Evolutionary conservation across 2,797 vertebrate genomes (phyloP), one percentile per base, ranked within the genome.

Genomic region (Sternotherus odoratus): DNA sequence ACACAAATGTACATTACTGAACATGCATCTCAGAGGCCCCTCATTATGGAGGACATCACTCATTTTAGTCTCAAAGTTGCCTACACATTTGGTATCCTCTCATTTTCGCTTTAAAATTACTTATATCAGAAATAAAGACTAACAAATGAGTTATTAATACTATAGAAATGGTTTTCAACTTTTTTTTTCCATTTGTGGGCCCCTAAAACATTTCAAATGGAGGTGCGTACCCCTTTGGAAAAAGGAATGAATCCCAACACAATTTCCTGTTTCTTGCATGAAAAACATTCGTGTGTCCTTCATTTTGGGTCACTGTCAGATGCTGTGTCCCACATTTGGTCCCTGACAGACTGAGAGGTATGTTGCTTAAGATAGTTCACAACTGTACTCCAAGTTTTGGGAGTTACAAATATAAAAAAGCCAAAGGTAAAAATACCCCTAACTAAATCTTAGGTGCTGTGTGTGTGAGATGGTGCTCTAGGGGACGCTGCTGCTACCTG

Each of bases 1-100:
- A 75, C 85, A 88, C 91, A 46, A 91, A 12, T 95, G 92, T 86
- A 12, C 86, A 75, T 77, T 87, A 89, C 36, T 89, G 85, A 88
- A 50, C 93, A 12, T 28, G 66, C 74, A 90, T 91, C 85, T 90
- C 69, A 4, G 1, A 48, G 82, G 78, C 88, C 79, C 12, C 57
- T 72, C 21, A 7, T 36, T 54, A 49, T 49, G 48, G 48, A 57
- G 56, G 66, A 56, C 0, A 17, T 30, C 49, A 4, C 8, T 0
- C 78, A 46, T 51, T n/a, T 12, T 74, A 75, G 13, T 56, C 39
- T 80, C 53, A 19, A 66, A 16, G 53, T 81, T 50, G 51, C 74
- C 81, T 90, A 79, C 2, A 0, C 5, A 78, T 82, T 75, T 75
- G 30, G 8, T 79, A 46, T 66, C 24, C 12, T 74, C 39, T 74